Percentiles rank a stretch among this genome's conserved stretches.
phyloP scores from a whole-genome alignment of 2,888 invertebrate genomes.

The Desoria tigrina region DNA sequence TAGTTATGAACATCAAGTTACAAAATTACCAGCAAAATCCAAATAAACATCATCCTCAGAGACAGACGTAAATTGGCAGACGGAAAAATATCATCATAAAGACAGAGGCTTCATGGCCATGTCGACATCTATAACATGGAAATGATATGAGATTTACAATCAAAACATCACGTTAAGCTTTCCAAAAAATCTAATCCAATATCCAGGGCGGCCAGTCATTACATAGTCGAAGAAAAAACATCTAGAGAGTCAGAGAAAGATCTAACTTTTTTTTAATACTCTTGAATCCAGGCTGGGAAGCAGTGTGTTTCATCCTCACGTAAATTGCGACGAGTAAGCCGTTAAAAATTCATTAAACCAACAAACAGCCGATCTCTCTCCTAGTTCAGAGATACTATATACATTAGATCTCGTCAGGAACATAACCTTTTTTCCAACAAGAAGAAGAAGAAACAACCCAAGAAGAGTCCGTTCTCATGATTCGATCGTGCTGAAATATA shows the following conservation, averaged over 20 bases:
- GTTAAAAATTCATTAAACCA: conserved; percentile 54
- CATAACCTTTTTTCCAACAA: no score
- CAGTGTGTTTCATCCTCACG: conserved; percentile 12
- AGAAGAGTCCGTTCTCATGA: no score
- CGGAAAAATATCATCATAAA: conserved; percentile 9
- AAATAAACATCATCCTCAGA: conserved; percentile 12
- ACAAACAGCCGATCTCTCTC: conserved; percentile 42
- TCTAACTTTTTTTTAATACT: no score
- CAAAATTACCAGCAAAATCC: conserved; percentile 12
- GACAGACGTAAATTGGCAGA: conserved; percentile 9
- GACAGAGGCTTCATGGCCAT: neutral
- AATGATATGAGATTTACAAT: neutral
- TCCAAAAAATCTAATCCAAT: conserved; percentile 1
- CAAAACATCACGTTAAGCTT: neutral
- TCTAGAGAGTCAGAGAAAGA: no score
- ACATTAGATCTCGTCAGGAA: neutral
- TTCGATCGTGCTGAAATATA: no score
- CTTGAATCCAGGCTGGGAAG: no score
- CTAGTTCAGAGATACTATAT: conserved; percentile 4
- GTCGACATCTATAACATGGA: neutral
- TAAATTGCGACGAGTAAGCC: conserved; percentile 22
- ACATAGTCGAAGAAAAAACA: neutral
- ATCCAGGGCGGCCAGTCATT: neutral
- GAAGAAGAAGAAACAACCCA: no score
- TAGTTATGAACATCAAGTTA: conserved; percentile 10